Conservation (phyloP, 2,797 vertebrate species). For the Sebastes diaconus region DNA sequence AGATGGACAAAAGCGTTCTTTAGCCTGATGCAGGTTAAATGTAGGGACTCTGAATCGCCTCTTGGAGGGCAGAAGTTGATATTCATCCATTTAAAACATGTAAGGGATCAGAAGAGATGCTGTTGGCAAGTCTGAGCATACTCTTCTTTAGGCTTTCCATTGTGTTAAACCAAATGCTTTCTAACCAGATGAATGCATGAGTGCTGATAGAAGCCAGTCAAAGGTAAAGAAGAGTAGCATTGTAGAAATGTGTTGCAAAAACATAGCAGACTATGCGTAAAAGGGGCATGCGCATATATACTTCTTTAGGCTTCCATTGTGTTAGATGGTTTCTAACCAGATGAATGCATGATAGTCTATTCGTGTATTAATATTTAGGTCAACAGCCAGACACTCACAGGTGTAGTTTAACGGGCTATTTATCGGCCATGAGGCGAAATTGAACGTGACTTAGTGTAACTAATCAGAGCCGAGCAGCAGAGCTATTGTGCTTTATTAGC, state of each 20-base stretch:
- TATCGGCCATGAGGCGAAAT: conserved; percentile 27
- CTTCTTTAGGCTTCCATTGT: not conserved
- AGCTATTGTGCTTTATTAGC: not conserved
- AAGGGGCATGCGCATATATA: not conserved
- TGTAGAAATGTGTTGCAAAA: not conserved
- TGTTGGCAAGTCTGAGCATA: too few species aligned
- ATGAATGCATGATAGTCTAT: not conserved
- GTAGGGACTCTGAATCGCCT: too few species aligned
- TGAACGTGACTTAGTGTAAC: conserved; percentile 31
- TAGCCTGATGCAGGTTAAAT: too few species aligned
- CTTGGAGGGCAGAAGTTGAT: too few species aligned
- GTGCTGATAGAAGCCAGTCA: conserved; percentile 80
- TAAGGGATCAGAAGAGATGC: too few species aligned
- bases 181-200: too few species aligned
- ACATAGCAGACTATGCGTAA: not conserved
- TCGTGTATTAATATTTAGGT: too few species aligned
- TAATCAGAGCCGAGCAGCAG: conserved; percentile 41
- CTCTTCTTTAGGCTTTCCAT: too few species aligned
- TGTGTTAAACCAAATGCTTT: too few species aligned
- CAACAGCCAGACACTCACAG: not conserved
- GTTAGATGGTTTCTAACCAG: not conserved
- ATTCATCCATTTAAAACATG: too few species aligned
- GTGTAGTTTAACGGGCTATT: conserved; percentile 12
- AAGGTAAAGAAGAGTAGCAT: conserved; percentile 88
- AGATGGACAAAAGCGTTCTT: too few species aligned